These are phyloP conservation scores for Oscheius sp. DNA, from an alignment of 2,888 invertebrate genomes.

Conservation along the genomic window DNA sequence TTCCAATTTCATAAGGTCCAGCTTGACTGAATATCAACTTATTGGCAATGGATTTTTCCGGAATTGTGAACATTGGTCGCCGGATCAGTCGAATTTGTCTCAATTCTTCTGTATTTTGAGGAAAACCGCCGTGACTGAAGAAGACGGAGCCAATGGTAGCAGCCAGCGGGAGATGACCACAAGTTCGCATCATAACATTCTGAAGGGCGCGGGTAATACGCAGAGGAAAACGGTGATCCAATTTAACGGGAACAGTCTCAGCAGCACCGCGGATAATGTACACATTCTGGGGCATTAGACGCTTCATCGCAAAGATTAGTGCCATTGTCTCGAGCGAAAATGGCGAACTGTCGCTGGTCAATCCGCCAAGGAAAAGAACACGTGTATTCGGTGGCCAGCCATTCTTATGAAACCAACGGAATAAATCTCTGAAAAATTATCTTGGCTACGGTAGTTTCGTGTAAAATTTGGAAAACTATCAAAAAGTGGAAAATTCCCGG, in stretches of 20 bases:
- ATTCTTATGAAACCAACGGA: conserved; percentile 29
- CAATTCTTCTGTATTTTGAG: neutral
- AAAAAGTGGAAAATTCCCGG: too few species aligned
- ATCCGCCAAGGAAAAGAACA: conserved; percentile 28
- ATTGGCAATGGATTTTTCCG: neutral
- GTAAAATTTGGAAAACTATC: neutral
- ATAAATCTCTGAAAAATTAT: conserved; percentile 23
- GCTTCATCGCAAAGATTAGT: conserved; percentile 32
- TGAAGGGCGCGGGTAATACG: conserved; percentile 5
- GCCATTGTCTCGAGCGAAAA: conserved; percentile 23
- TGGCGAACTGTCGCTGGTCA: neutral
- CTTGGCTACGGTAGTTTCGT: neutral
- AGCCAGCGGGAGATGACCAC: conserved; percentile 18
- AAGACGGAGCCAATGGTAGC: conserved; percentile 13
- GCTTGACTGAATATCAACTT: conserved; percentile 24
- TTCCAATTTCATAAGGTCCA: neutral
- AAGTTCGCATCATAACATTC: conserved; percentile 8
- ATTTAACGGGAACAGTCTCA: conserved; percentile 27
- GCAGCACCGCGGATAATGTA: conserved; percentile 49
- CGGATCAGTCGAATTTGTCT: neutral
- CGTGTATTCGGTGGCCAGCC: conserved; percentile 27
- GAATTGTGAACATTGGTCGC: neutral
- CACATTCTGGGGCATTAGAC: conserved; percentile 47
- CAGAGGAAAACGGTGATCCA: conserved; percentile 5
- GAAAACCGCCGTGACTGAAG: conserved; percentile 25